Evolutionary conservation across 2,888 invertebrate genomes (phyloP).

Genomic region (Patella depressa): DNA sequence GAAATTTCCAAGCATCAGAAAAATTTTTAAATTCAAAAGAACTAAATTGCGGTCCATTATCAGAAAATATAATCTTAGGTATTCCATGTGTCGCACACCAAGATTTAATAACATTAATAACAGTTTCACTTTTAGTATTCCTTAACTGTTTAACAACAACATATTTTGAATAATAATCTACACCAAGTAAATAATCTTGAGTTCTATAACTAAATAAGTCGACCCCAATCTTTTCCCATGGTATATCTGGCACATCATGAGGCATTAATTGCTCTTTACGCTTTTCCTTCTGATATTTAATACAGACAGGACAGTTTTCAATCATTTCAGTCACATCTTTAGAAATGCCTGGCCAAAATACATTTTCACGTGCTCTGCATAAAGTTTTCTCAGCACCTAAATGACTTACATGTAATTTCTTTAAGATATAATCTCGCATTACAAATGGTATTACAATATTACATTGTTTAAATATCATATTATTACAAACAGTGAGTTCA

Average conservation of each 20-base stretch:
- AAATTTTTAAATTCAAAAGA: neutral
- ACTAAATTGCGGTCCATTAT: neutral
- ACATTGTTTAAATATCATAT: neutral
- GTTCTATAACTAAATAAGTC: slow-evolving; percentile 1
- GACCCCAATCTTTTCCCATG: neutral
- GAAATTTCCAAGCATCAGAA: neutral
- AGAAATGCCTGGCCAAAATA: neutral
- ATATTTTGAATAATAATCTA: neutral
- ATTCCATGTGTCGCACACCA: neutral
- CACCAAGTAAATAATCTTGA: neutral
- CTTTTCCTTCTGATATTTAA: slow-evolving; percentile 1
- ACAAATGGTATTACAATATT: neutral
- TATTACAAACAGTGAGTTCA: neutral
- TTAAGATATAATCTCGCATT: neutral
- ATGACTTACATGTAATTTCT: neutral
- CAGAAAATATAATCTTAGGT: neutral
- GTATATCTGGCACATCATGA: neutral
- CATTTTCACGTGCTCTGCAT: neutral
- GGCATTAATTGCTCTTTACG: neutral
- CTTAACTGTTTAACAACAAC: neutral
- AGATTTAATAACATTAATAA: neutral
- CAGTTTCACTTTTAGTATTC: neutral
- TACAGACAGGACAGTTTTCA: neutral
- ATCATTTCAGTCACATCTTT: slow-evolving; percentile 1
- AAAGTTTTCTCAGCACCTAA: neutral